A percentile compares a stretch with the other conserved stretches of the same genome.
These are phyloP conservation scores for Cephus nigrinus DNA, from an alignment of 2,888 invertebrate genomes.

Conservation along the genomic window DNA sequence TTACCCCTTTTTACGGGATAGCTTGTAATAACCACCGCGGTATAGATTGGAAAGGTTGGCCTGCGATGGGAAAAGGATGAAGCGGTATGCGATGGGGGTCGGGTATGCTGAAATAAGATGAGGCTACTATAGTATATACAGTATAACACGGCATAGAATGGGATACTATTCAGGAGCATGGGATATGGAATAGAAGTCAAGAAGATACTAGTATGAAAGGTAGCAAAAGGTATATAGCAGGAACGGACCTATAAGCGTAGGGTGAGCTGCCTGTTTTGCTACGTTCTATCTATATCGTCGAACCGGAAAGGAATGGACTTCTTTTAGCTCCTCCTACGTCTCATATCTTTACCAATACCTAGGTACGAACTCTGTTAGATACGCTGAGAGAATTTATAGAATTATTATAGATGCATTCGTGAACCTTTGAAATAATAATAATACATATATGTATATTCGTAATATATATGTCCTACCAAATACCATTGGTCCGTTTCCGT, in stretches of 20 bases:
- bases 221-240: neutral
- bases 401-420: neutral
- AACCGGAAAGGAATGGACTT: neutral
- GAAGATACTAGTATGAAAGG: neutral
- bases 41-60: constrained; percentile 11
- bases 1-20: constrained; percentile 37
- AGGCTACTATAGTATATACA: neutral
- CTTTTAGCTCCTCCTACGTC: neutral
- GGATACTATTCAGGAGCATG: neutral
- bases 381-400: neutral
- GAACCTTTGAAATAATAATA: neutral
- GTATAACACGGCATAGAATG: neutral
- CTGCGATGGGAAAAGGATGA: constrained; percentile 16
- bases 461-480: no score
- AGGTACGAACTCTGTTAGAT: neutral
- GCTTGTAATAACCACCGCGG: constrained; percentile 32
- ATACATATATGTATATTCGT: no score
- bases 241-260: neutral
- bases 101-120: neutral
- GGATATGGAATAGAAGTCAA: neutral
- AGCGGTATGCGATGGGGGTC: constrained; percentile 6
- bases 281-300: neutral
- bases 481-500: no score
- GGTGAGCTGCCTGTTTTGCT: neutral
- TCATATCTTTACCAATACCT: neutral